Evolutionary conservation across 1,140 invertebrate species (phyloP), one percentile per base, ranked within the genome.

Genomic region (Procambarus clarkii): DNA sequence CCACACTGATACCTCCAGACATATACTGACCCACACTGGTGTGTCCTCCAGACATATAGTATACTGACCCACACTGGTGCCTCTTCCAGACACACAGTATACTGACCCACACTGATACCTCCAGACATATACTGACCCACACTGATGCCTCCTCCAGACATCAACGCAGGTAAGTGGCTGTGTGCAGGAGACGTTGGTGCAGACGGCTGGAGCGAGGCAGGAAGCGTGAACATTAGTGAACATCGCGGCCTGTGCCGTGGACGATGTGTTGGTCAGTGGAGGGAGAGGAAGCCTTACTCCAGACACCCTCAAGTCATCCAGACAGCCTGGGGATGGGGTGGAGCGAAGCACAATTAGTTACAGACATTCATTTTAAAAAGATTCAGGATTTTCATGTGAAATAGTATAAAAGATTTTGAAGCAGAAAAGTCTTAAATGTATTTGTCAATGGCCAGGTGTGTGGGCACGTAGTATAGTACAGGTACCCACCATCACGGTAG

Each of bases 291-390:
- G 50, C 7, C 46, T 58, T 21, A 58, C 58, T 34, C 88, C 88
- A 8, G 81, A 90, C 71, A 90, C 82, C 5, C 88, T 64, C 21
- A 90, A 69, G 88, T 90, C 88, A 84, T 85, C 88, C 24, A 90
- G 50, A 34, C 88, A 90, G 44, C 81, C 88, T 90, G 87, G 3
- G 69, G 48, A 5, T 9, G 13, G 7, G 54, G 54, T 58, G 54
- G 54, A 58, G 54, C 7, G 54, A 13, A 58, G 7, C 7, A 58
- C 7, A 58, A 13, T 58, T 34, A 34, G 1, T 34, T 34, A 34
- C 34, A 34, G 34, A 34, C 34, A 34, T 34, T 34, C 34, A 34
- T 34, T 34, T 34, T 34, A 34, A 58, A 58, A 58, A 58, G 54
- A 58, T 13, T 58, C 13, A 58, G 54, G 54, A 58, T 13, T 58